Evolutionary conservation across 2,797 vertebrate genomes (phyloP).

Genomic region (Pelochelys cantorii): DNA sequence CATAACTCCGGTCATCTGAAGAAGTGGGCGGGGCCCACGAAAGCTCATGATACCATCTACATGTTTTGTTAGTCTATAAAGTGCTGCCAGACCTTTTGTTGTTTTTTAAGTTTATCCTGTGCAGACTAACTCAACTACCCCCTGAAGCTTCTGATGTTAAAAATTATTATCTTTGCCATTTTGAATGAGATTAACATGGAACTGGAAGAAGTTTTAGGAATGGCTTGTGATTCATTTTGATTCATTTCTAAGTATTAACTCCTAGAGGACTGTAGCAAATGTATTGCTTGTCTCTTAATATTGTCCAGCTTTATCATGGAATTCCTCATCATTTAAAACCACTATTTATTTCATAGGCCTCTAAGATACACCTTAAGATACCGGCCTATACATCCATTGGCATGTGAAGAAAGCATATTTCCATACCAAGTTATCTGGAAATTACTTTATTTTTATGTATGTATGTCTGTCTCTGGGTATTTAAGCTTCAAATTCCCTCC

Average conservation of each 20-base stretch:
- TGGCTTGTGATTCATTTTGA: constrained; percentile 21
- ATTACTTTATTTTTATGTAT: neutral
- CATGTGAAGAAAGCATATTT: neutral
- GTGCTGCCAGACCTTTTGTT: too few relatives aligned
- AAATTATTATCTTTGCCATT: neutral
- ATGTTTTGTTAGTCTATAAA: too few relatives aligned
- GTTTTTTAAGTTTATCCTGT: too few relatives aligned
- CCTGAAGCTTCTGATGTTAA: too few relatives aligned
- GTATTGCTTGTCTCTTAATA: constrained; percentile 22
- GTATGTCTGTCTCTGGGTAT: neutral
- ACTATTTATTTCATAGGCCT: constrained; percentile 4
- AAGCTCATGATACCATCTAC: too few relatives aligned
- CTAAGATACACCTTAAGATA: neutral
- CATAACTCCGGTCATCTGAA: too few relatives aligned
- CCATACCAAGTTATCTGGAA: neutral
- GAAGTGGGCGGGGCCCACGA: too few relatives aligned
- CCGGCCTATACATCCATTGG: neutral
- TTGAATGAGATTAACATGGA: constrained; percentile 31
- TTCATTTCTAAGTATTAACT: constrained; percentile 46
- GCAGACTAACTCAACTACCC: too few relatives aligned
- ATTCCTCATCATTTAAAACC: neutral
- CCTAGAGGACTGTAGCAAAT: constrained; percentile 17
- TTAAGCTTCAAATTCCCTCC: neutral
- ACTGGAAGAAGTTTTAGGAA: constrained; percentile 31
- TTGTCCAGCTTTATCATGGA: constrained; percentile 27